Evolutionary conservation across 2,888 invertebrate species (phyloP), one percentile per base, ranked within the genome.

Genomic region (Cancer borealis): DNA sequence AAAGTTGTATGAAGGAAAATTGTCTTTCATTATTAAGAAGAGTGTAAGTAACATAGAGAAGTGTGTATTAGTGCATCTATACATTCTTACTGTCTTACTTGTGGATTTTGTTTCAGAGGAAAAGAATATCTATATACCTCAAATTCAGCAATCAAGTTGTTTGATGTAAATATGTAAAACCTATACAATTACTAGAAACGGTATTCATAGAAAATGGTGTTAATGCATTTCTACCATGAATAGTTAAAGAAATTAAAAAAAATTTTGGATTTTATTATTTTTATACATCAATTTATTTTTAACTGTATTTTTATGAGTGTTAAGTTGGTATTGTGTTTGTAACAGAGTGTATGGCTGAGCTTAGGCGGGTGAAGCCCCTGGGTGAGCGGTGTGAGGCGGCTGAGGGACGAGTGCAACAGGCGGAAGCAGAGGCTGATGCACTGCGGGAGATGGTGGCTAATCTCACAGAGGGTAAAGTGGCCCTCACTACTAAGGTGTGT

Each of bases 401-500:
- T 39, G 92, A 92, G 54, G 89, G 26, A n/a, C n/a, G 84, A 26
- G 88, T 66, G 54, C 92, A 93, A 47, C 92, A 95, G 12, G 89
- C 88, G 6, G 92, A 91, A 46, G 88, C 60, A 14, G 93, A 95
- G 87, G 88, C 92, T 17, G 92, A 91, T 39, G 92, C 95, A 45
- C 45, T 95, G 39, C 45, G 92, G 90, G 95, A 95, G 66, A 95
- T 95, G 95, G 95, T 95, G 66, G 90, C 92, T 39, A 94, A 94
- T 45, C 92, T 95, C 0, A 95, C 95, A 30, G 95, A 95, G 47
- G 94, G 95, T 21, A 95, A 95, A 30, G 90, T 95, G 92, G 94
- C 93, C 3, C 89, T 94, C 21, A 92, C 93, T 14, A 95, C 95
- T 10, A 95, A 95, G 95, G 95, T 95, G 12, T 66, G 92, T 88